Conservation (phyloP, 2,797 vertebrate genomes). For the Anisognathus igniventris region DNA sequence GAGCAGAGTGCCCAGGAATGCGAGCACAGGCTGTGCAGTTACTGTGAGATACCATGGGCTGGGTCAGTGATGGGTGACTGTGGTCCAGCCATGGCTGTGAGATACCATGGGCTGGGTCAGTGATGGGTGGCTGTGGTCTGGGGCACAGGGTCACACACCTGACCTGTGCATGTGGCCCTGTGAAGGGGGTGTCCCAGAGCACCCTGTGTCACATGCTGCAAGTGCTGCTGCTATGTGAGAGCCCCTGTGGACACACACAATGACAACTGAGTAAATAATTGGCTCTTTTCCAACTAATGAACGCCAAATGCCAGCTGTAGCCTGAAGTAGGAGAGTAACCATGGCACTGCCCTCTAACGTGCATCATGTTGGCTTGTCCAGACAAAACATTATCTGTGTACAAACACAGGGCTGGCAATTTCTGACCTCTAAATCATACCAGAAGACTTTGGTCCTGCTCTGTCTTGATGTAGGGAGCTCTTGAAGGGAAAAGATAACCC, state of each 20-base stretch:
- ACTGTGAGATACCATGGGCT: background rate
- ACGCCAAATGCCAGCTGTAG: background rate
- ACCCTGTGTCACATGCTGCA: background rate
- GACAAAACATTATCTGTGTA: background rate
- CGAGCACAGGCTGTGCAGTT: background rate
- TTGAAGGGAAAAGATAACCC: background rate
- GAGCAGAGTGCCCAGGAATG: background rate
- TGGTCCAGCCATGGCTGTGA: background rate
- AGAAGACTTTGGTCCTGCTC: background rate
- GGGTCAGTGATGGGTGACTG: background rate
- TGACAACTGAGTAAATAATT: background rate
- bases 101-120: too few species aligned
- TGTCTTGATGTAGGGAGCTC: background rate
- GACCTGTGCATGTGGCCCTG: accelerated
- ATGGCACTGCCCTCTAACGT: background rate
- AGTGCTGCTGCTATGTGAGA: background rate
- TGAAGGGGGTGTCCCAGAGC: background rate
- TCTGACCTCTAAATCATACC: background rate
- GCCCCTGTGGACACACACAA: background rate
- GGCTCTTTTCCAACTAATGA: background rate
- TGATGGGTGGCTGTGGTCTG: background rate
- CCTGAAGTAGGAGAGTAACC: background rate
- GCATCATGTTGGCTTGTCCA: background rate
- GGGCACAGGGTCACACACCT: accelerated
- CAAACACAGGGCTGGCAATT: background rate